Conservation (phyloP, 2,888 invertebrate species). For the Nomada goodeniana region DNA sequence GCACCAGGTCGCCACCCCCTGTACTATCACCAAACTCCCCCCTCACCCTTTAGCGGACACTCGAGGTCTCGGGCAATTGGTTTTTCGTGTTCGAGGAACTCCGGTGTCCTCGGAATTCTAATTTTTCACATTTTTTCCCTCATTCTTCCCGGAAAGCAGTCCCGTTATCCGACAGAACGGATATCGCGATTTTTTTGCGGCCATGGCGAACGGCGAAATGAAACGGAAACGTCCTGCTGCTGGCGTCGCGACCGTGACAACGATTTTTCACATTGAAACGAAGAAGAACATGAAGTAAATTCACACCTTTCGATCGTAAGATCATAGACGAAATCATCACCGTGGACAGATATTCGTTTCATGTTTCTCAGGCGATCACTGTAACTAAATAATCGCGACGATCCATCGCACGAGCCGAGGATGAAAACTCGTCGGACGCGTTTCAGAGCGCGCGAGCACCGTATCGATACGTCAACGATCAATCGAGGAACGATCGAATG, state of each 20-base stretch:
- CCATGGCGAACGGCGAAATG: conserved; percentile 1
- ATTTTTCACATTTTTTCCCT: conserved; percentile 74
- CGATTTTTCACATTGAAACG: background rate
- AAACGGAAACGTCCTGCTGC: conserved; percentile 51
- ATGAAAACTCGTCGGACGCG: background rate
- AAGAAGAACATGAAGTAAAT: too few species aligned
- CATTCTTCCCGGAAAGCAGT: conserved; percentile 41
- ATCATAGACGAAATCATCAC: background rate
- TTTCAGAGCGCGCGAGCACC: background rate
- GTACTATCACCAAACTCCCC: background rate
- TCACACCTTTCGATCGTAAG: too few species aligned
- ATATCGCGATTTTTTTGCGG: conserved; percentile 39
- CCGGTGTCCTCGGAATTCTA: conserved; percentile 75
- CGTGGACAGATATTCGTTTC: background rate
- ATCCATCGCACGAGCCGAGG: too few species aligned
- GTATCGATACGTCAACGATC: conserved; percentile 1
- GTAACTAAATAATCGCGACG: background rate
- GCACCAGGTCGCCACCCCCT: conserved; percentile 25
- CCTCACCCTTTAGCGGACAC: conserved; percentile 29
- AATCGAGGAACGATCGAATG: conserved; percentile 32
- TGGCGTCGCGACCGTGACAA: conserved; percentile 7
- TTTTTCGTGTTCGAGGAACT: conserved; percentile 75
- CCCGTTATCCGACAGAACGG: conserved; percentile 55
- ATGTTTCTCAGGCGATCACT: background rate
- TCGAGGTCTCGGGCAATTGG: conserved; percentile 75